Evolutionary conservation across 2,888 invertebrate species (phyloP), one percentile per base, ranked within the genome.

Genomic region (Nemoura dubitans): DNA sequence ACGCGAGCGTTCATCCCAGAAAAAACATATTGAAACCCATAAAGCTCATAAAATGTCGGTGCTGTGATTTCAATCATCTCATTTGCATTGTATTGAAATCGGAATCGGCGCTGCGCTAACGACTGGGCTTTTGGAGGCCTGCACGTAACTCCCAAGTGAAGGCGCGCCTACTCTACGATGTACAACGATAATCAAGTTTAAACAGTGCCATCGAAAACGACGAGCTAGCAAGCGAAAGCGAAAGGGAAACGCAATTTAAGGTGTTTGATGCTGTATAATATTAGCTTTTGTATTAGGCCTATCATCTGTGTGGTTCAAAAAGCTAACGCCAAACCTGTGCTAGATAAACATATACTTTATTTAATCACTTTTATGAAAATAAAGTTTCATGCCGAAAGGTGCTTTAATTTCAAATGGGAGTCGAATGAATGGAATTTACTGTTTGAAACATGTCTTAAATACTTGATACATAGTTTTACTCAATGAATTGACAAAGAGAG

Each of bases 241-340:
- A 59, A 59, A 59, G 59, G 21, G 59, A 59, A 59, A 59, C 59
- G 59, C 59, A 59, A 59, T 59, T 59, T 59, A 59, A 59, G 59
- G 59, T 59, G 59, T 59, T 59, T 59, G 59, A 21, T 59, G 3
- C 59, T 59, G 59, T 59, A 59, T 59, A 59, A 59, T 59, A 59
- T 59, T 59, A 59, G 59, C 59, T 59, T 59, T 59, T 59, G 59
- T 59, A 59, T 59, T 59, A 59, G 59, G 59, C 59, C 59, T 59
- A 59, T 59, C 59, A 59, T 59, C 59, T 21, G 59, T 21, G 59
- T 59, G 59, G 59, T 59, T 59, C 21, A 21, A 10, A 59, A 59
- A 59, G 59, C 59, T 21, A 59, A 59, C 59, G 21, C 59, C 59
- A 59, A 59, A 59, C 59, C 6, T 10, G 14, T 59, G 59, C 59